phyloP scores from a whole-genome alignment of 2,113 vertebrate genomes.

The Pardalotus punctatus region DNA sequence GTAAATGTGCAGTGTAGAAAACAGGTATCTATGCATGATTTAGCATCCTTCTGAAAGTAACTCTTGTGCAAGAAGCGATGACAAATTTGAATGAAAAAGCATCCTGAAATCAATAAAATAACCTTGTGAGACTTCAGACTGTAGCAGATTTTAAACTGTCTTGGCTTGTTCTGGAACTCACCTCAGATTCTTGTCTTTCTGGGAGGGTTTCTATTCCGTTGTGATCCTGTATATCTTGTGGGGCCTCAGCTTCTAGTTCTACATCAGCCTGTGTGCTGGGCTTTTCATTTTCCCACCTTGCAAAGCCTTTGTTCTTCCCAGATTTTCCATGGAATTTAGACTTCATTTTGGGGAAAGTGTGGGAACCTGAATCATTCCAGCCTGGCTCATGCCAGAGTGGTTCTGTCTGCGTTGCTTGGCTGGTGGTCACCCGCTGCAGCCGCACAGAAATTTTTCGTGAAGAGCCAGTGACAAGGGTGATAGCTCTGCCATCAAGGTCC shows the following conservation, averaged over 20 bases:
- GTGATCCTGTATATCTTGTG: slow-evolving; percentile 52
- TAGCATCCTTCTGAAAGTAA: background rate
- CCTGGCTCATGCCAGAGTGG: slow-evolving; percentile 87
- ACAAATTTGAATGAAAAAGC: background rate
- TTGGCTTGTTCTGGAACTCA: slow-evolving; percentile 23
- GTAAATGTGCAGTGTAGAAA: background rate
- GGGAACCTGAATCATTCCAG: slow-evolving; percentile 86
- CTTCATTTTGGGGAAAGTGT: slow-evolving; percentile 97
- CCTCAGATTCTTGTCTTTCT: slow-evolving; percentile 76
- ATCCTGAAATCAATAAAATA: background rate
- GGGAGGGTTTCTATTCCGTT: slow-evolving; percentile 71
- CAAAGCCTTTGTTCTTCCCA: slow-evolving; percentile 88
- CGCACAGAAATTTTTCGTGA: slow-evolving; percentile 92
- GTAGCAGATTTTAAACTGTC: background rate
- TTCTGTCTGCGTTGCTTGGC: slow-evolving; percentile 94
- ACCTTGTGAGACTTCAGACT: background rate
- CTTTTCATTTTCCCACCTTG: slow-evolving; percentile 89
- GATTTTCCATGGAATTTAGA: slow-evolving; percentile 85
- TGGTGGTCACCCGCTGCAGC: slow-evolving; percentile 89
- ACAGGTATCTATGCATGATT: background rate
- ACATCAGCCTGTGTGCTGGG: slow-evolving; percentile 49
- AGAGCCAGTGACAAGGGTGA: slow-evolving; percentile 91
- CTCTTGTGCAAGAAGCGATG: background rate
- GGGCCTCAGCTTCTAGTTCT: slow-evolving; percentile 64
- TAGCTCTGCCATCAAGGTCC: slow-evolving; percentile 81